phyloP scores from a whole-genome alignment of 2,113 vertebrate genomes.

The Microtus richardsoni region DNA sequence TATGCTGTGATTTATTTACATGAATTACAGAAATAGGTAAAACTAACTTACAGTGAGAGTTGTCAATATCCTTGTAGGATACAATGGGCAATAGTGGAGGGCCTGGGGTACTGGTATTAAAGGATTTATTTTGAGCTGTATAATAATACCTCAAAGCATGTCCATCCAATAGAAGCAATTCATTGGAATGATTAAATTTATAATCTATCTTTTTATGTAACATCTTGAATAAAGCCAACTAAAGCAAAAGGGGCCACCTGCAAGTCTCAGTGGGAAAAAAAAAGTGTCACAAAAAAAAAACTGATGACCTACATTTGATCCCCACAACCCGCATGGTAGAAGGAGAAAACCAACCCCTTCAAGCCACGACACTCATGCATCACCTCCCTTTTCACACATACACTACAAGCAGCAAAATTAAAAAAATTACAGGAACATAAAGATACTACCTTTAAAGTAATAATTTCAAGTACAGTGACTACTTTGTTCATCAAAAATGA shows the following conservation, averaged over 20 bases:
- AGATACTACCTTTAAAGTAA: background rate
- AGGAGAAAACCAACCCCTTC: background rate
- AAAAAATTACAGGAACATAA: background rate
- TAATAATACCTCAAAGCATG: background rate
- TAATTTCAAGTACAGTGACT: background rate
- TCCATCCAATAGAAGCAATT: background rate
- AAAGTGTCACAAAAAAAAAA: too few species aligned
- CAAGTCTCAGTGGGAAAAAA: background rate
- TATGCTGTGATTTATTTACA: background rate
- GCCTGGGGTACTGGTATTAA: background rate
- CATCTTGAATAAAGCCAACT: background rate
- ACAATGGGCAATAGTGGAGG: background rate
- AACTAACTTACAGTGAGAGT: background rate
- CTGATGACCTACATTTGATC: background rate
- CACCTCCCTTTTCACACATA: fast-evolving
- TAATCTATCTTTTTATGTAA: background rate
- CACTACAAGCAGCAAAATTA: background rate
- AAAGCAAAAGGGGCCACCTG: background rate
- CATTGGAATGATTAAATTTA: background rate
- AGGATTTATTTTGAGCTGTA: background rate
- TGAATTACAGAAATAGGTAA: background rate
- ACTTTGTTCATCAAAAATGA: background rate
- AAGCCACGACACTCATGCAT: too few species aligned
- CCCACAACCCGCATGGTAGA: background rate
- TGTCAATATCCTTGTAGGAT: background rate